phyloP scores from a whole-genome alignment of 2,113 vertebrate species.

The Irena cyanogastra region DNA sequence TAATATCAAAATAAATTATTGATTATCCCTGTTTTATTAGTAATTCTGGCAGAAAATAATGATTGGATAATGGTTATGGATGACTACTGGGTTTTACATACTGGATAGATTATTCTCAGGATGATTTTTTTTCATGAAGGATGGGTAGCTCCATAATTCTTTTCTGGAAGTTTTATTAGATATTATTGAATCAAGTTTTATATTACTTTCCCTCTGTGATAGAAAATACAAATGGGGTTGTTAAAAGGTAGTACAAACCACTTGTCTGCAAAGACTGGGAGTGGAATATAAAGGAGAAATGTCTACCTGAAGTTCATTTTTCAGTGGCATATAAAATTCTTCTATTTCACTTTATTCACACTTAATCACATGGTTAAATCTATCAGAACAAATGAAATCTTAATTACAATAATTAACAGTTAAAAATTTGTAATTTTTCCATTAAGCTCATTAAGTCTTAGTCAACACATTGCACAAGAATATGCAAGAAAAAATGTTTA shows the following conservation, averaged over 20 bases:
- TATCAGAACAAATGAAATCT: not conserved
- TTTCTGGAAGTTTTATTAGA: not conserved
- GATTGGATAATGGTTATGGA: not conserved
- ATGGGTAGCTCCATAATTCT: not conserved
- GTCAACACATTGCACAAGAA: not conserved
- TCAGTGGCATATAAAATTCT: not conserved
- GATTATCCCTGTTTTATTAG: not conserved
- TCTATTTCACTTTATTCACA: not conserved
- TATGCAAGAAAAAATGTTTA: not conserved
- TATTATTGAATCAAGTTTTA: not conserved
- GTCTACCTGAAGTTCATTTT: not conserved
- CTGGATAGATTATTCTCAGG: not conserved
- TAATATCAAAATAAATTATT: not conserved
- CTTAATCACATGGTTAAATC: not conserved
- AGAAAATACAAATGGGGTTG: not conserved
- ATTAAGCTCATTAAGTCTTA: not conserved
- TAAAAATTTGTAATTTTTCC: not conserved
- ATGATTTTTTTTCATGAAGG: not conserved
- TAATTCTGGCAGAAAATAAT: not conserved
- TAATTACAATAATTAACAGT: not conserved
- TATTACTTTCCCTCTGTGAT: not conserved
- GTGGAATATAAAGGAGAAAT: not conserved
- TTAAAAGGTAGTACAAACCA: not conserved
- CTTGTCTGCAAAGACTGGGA: not conserved
- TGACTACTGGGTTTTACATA: not conserved